Base-by-base conservation (phyloP, 2,113 vertebrate species). In the Pachycephala philippinensis region DNA sequence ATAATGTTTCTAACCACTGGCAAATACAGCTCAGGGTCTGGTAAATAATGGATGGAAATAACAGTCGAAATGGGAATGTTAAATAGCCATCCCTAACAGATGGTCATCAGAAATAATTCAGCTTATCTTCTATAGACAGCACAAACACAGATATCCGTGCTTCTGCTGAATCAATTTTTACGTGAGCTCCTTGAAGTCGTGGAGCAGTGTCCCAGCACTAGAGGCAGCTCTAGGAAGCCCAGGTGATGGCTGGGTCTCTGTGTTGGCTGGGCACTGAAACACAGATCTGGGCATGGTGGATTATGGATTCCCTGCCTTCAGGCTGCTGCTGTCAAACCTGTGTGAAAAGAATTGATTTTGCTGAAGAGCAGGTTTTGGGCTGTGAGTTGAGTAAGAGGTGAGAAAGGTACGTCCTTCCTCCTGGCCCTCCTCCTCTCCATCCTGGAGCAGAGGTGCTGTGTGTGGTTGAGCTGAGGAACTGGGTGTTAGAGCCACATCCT, bases 211-310 rank as follows among this genome's bases (percentile, higher is more conserved):
- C 49, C 77, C 50, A 39, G 40, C 23, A 4, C 21, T 7, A 3
- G 40, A 65, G 63, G 49, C 23, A 26, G 11, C 59, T 35, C 14
- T 26, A 56, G 64, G 77, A 49, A 70, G 16, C 14, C 28, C 35
- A 20, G 47, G 3, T 2, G 33, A 27, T 11, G 35, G 27, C 6
- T 57, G 23, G n/a, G 8, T 71, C 9, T 0, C 0, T 9, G 35
- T n/a, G 54, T 21, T 70, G 23, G 3, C 33, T 35, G n/a, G 16
- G 39, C 21, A 7, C 30, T 40, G 63, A 28, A 39, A 37, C 15
- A 5, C 0, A 0, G 18, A 4, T 22, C 27, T 17, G 77, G 63
- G 42, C 21, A 1, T 3, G 9, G 7, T 54, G 39, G 24, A 2
- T n/a, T 37, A 15, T 63, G 78, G 52, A 31, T 50, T 26, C 30